These are phyloP conservation scores for Zootoca vivipara DNA, from an alignment of 2,113 vertebrate species.

Conservation along the genomic window DNA sequence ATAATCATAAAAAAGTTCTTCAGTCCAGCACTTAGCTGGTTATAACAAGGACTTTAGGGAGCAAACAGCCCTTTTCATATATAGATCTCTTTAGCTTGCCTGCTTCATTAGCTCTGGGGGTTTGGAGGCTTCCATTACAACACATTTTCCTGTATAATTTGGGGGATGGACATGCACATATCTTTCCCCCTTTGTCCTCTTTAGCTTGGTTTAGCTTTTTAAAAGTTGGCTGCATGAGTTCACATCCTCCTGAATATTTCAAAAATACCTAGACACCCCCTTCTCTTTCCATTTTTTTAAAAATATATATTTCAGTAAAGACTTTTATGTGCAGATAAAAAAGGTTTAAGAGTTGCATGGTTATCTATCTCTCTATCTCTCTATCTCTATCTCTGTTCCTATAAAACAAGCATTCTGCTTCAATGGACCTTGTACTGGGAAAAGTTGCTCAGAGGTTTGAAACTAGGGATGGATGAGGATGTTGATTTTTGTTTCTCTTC, in stretches of 20 bases:
- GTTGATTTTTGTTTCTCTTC: background rate
- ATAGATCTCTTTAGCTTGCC: constrained; percentile 68
- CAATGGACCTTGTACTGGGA: background rate
- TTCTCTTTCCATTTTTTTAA: constrained; percentile 22
- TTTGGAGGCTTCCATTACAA: constrained; percentile 79
- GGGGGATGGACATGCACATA: constrained; percentile 68
- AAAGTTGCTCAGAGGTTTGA: background rate
- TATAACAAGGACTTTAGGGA: constrained; percentile 96
- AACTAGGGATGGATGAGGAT: no score
- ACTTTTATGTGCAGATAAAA: background rate
- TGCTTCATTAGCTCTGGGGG: constrained; percentile 86
- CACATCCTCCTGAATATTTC: constrained; percentile 67
- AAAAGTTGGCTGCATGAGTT: constrained; percentile 33
- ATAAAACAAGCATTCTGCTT: background rate
- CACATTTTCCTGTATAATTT: constrained; percentile 86
- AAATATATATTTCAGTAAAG: background rate
- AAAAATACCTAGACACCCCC: constrained; percentile 14
- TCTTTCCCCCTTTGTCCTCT: constrained; percentile 64
- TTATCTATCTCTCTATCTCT: background rate
- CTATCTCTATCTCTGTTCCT: background rate
- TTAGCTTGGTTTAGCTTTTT: constrained; percentile 66
- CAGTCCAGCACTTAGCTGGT: constrained; percentile 86
- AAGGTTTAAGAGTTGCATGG: no score
- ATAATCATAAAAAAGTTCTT: constrained; percentile 73
- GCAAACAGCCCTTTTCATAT: constrained; percentile 70